Base-by-base conservation (phyloP, 2,888 invertebrate genomes). In the Trissolcus brochymenae region DNA sequence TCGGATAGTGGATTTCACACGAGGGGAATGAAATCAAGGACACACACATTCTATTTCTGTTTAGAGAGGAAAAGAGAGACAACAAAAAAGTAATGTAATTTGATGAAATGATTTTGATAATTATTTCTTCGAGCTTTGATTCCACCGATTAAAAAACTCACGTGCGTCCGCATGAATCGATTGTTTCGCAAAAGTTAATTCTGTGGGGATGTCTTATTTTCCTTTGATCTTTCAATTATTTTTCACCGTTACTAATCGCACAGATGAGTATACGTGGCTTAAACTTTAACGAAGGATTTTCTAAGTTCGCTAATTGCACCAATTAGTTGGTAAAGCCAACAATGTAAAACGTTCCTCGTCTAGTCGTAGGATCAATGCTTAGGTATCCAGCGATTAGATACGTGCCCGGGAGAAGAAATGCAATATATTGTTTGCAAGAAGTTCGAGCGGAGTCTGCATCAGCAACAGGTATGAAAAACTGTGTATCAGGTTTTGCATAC, bases 401-500 rank as follows among this genome's bases (percentile, higher is more conserved):
- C n/a, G 16, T 16, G 19, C 17, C 40, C 3, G 19, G 2, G 16
- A 19, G 61, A 74, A 61, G 61, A 62, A 57, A 53, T 6, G 50
- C 60, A 60, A 65, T 43, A 17, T 60, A 41, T 46, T 64, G 50
- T 43, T 49, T 62, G 67, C 62, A 61, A 62, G 49, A 57, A 62
- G 25, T 46, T 53, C 11, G 43, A 41, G 41, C 59, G 54, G 49
- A 6, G 16, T 55, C 55, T 11, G 16, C 46, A 35, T 21, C 73
- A 73, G 77, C 77, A 77, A 77, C 77, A 77, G 77, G 73, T 77
- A 73, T 56, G 59, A 59, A 70, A 77, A 77, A 73, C 72, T 68
- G 64, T 62, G 40, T 55, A 40, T 56, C 54, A 49, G 55, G 29
- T 73, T 64, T 73, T 54, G 77, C 76, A 71, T 70, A 60, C 54